A percentile compares a stretch with the other conserved stretches of the same genome.
Evolutionary conservation across 2,888 invertebrate species (phyloP).

Genomic region (Euzetes globulus): DNA sequence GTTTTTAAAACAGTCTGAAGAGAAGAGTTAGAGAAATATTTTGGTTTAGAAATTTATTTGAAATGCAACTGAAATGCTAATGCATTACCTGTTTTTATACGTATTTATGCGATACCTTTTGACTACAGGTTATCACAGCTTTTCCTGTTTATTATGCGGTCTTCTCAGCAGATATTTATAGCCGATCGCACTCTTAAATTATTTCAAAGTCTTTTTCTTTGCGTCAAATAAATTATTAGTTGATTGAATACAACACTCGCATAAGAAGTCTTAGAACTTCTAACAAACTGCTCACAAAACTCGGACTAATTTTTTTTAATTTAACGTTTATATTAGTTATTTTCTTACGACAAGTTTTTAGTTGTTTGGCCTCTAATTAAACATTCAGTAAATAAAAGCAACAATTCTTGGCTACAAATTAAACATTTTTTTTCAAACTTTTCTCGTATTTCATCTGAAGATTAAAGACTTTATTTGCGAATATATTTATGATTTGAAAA

Average conservation of each 20-base stretch:
- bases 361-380: background rate
- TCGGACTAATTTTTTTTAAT: background rate
- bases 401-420: background rate
- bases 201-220: background rate
- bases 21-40: background rate
- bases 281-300: background rate
- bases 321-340: background rate
- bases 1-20: background rate
- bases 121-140: constrained; percentile 5
- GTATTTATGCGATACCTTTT: background rate
- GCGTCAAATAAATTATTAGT: background rate
- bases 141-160: background rate
- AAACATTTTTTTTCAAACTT: background rate
- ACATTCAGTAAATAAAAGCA: background rate
- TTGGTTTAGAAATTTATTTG: background rate
- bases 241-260: background rate
- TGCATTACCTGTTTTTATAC: background rate
- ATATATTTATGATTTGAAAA: background rate
- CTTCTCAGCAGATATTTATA: background rate
- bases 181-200: background rate
- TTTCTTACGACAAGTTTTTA: background rate
- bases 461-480: background rate
- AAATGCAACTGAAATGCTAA: background rate
- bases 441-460: background rate
- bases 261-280: background rate